Base-by-base conservation (phyloP, 2,888 invertebrate species). In the Drosophila fulvimacula region DNA sequence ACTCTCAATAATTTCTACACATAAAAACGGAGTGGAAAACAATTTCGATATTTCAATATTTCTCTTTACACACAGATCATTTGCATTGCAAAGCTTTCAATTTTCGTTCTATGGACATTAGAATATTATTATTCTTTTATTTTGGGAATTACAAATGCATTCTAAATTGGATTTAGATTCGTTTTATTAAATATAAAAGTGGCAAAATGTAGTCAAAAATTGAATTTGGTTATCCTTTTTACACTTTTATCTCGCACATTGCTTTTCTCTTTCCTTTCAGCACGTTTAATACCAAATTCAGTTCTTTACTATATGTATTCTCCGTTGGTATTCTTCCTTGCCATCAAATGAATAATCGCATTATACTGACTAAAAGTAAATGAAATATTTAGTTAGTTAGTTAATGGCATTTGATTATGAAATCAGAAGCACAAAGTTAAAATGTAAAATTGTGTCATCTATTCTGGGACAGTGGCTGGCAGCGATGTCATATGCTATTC, bases 1-100 rank as follows among this genome's bases (percentile, higher is more conserved):
- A 60, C 48, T 64, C 55, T 48, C 75, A 69, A 79, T 69, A 64
- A 73, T 78, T 76, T 53, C 60, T 19, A 32, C 53, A 46, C 34
- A 34, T 30, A 49, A 44, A 27, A 38, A 27, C 27, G 13, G 32
- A 57, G 39, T 41, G 57, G 3, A 44, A 62, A 68, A 42, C 52
- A 36, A 49, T 73, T 55, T 5, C 7, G 38, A 61, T 75, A 51
- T 38, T 58, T 61, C 61, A 62, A 69, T 61, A 58, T 24, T 57
- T 34, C 41, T 38, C 19, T 53, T 58, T 55, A 36, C 51, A 17
- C 15, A 46, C 51, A 17, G n/a, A 46, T 41, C 10, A 38, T 10
- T 36, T 42, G 13, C 17, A 21, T 41, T 36, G 15, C 3, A 39
- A 3, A 1, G 7, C 17, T 19, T 52, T 57, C 42, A 19, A n/a